phyloP scores from a whole-genome alignment of 2,113 vertebrate species.

The Halcyon senegalensis region DNA sequence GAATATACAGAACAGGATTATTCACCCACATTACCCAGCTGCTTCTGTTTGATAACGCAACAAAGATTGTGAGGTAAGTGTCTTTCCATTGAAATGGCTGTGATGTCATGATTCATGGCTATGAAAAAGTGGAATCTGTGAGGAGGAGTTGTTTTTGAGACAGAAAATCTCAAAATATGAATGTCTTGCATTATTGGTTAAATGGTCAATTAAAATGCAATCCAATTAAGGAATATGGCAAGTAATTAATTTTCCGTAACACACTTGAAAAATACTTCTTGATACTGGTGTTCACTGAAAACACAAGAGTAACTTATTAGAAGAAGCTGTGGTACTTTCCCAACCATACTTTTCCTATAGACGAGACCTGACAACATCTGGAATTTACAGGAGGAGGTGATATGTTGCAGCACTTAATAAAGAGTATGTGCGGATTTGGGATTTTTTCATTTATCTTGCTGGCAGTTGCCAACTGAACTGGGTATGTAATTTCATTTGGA shows the following conservation, averaged over 20 bases:
- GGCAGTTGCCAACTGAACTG: not conserved
- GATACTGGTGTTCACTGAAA: not conserved
- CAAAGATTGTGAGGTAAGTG: constrained; percentile 28
- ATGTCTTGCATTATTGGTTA: not conserved
- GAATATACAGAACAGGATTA: constrained; percentile 53
- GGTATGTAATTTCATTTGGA: not conserved
- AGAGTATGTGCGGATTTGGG: not conserved
- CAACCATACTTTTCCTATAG: not conserved
- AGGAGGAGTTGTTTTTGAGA: not conserved
- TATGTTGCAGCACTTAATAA: not conserved
- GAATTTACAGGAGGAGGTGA: not conserved
- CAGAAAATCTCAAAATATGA: constrained; percentile 7
- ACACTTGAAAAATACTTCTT: not conserved
- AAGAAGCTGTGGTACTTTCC: not conserved
- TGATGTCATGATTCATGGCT: constrained; percentile 34
- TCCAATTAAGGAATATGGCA: not conserved
- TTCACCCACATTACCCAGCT: constrained; percentile 67
- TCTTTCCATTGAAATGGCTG: constrained; percentile 20
- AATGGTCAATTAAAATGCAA: not conserved
- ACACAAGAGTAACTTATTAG: not conserved
- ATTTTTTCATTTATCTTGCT: not conserved
- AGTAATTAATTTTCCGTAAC: not conserved
- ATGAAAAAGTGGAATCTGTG: not conserved
- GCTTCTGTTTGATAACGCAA: constrained; percentile 54
- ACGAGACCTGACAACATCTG: not conserved